These are phyloP conservation scores for Romanogobio albipinnatus DNA, from an alignment of 2,113 vertebrate species.

Conservation along the genomic window DNA sequence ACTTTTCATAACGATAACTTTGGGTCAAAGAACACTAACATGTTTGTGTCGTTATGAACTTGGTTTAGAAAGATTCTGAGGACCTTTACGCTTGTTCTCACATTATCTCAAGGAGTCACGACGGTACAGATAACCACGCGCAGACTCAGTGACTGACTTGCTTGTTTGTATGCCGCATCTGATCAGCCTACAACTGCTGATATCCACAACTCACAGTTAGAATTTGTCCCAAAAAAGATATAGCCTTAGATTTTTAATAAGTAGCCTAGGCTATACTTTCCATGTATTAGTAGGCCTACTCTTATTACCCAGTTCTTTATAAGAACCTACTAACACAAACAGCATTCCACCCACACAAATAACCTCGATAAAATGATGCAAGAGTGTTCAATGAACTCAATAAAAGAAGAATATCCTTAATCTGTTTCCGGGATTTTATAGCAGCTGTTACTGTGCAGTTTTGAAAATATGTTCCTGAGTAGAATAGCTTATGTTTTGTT, in stretches of 20 bases:
- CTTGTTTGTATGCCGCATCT: not conserved
- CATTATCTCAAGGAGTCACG: slow-evolving; percentile 32
- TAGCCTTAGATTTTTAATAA: no score
- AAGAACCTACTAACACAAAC: not conserved
- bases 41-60: not conserved
- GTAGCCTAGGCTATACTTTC: not conserved
- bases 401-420: not conserved
- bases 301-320: not conserved
- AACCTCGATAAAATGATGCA: slow-evolving; percentile 30
- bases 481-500: not conserved
- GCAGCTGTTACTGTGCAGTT: not conserved
- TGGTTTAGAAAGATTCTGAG: slow-evolving; percentile 27
- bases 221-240: no score
- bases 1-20: not conserved
- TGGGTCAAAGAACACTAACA: not conserved
- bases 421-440: not conserved
- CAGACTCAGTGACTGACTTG: not conserved
- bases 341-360: slow-evolving; percentile 16
- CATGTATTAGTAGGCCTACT: not conserved
- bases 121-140: slow-evolving; percentile 14
- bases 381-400: slow-evolving; percentile 14
- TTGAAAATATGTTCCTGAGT: not conserved
- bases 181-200: not conserved
- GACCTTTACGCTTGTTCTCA: slow-evolving; percentile 44
- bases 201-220: not conserved